Evolutionary conservation across 2,113 vertebrate genomes (phyloP).

Genomic region (Chionomys nivalis): DNA sequence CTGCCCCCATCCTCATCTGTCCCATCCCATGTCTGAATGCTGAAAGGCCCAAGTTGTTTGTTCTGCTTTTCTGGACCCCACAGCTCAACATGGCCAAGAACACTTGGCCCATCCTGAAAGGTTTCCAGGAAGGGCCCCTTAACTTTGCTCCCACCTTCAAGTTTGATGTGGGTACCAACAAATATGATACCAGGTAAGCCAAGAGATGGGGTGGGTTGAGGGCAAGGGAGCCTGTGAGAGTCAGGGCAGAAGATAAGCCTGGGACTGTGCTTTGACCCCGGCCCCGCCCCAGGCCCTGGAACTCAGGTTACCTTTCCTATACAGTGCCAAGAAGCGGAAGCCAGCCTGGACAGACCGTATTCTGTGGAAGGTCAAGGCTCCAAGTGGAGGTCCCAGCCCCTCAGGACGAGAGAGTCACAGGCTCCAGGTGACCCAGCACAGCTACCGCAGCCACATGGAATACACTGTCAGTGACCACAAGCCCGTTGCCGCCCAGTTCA

Average conservation of each 20-base stretch:
- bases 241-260: background rate
- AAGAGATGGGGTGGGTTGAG: background rate
- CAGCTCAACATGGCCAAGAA: slow-evolving; percentile 97
- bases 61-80: slow-evolving; percentile 50
- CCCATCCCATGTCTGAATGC: background rate
- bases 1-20: background rate
- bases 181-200: slow-evolving; percentile 96
- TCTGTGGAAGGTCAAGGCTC: slow-evolving; percentile 95
- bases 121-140: slow-evolving; percentile 94
- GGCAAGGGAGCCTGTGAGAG: background rate
- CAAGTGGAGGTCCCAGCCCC: slow-evolving; percentile 84
- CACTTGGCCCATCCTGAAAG: slow-evolving; percentile 93
- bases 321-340: slow-evolving; percentile 96
- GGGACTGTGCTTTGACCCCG: background rate
- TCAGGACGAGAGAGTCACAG: slow-evolving; percentile 87
- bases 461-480: slow-evolving; percentile 97
- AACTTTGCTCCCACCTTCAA: slow-evolving; percentile 98
- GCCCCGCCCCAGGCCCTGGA: background rate
- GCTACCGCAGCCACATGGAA: slow-evolving; percentile 97
- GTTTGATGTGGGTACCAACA: slow-evolving; percentile 97
- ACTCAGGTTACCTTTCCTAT: background rate
- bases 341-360: slow-evolving; percentile 99
- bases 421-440: slow-evolving; percentile 91
- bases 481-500: slow-evolving; percentile 94
- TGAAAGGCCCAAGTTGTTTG: background rate